phyloP scores from a whole-genome alignment of 2,888 invertebrate genomes.

The Caenorhabditis macrosperma region DNA sequence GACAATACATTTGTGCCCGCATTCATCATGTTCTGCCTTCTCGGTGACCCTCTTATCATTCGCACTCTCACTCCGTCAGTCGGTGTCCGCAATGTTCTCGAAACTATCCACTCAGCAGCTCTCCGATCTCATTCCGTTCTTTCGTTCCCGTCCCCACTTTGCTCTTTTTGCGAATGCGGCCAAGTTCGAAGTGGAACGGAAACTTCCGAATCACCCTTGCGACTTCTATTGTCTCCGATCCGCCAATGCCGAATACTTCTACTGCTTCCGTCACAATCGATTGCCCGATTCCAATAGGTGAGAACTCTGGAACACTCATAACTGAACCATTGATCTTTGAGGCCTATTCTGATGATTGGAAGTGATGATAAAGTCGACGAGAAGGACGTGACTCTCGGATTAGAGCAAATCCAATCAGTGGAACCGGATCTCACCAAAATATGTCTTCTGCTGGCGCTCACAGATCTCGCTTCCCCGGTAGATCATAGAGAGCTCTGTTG shows the following conservation, averaged over 20 bases:
- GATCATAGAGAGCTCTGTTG: not conserved
- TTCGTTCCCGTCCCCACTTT: conserved; percentile 12
- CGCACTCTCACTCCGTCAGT: not conserved
- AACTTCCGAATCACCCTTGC: conserved; percentile 25
- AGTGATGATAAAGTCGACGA: conserved; percentile 7
- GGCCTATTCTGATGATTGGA: conserved; percentile 39
- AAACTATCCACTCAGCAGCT: conserved; percentile 19
- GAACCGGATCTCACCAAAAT: conserved; percentile 24
- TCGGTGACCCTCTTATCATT: conserved; percentile 6
- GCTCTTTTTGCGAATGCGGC: conserved; percentile 29
- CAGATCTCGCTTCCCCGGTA: conserved; percentile 4
- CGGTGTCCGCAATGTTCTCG: conserved; percentile 13
- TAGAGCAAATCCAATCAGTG: conserved; percentile 10
- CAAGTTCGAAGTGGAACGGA: conserved; percentile 25
- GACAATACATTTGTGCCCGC: not conserved
- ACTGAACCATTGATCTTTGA: not conserved
- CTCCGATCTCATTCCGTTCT: conserved; percentile 19
- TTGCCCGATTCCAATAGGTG: conserved; percentile 21
- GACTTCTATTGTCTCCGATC: conserved; percentile 21
- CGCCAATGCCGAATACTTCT: conserved; percentile 12
- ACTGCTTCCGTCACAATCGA: conserved; percentile 29
- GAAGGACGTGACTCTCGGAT: conserved; percentile 18
- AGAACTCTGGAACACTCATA: not conserved
- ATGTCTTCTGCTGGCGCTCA: conserved; percentile 4
- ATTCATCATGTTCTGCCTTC: not conserved